Conservation (phyloP, 2,113 vertebrate species). For the Cavia porcellus region DNA sequence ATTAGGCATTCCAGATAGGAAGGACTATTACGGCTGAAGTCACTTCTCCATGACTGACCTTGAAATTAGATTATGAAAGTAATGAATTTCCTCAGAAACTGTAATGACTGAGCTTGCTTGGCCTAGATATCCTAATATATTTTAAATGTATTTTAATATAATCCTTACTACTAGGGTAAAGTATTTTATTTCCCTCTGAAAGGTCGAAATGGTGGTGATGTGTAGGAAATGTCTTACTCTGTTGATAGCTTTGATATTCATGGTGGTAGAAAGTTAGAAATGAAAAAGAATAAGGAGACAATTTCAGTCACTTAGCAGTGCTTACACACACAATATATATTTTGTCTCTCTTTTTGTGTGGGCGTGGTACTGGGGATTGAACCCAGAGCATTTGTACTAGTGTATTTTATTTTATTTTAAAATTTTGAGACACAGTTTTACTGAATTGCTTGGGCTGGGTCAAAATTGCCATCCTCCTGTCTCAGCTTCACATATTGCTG, state of each 20-base stretch:
- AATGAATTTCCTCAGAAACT: constrained; percentile 61
- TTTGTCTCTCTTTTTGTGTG: background rate
- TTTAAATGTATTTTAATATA: constrained; percentile 63
- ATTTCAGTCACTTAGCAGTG: background rate
- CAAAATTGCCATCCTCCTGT: background rate
- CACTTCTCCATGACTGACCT: constrained; percentile 45
- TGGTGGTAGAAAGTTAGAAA: background rate
- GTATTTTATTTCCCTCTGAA: constrained; percentile 54
- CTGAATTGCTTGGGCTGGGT: background rate
- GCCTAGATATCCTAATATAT: constrained; percentile 45
- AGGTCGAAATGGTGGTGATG: constrained; percentile 26
- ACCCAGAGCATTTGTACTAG: background rate
- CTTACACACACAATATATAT: background rate
- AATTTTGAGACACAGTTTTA: background rate
- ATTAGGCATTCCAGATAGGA: background rate
- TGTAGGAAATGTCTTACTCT: constrained; percentile 15
- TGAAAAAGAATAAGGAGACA: background rate
- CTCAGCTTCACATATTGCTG: background rate
- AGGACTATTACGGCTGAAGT: background rate
- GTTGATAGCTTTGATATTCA: background rate
- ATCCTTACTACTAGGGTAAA: constrained; percentile 29
- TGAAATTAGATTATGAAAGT: constrained; percentile 68
- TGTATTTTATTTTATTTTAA: background rate
- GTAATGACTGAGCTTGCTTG: constrained; percentile 44
- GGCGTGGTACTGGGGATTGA: background rate